Evolutionary conservation across 2,888 invertebrate species (phyloP).

Genomic region (Callyntrura guangdongensis): DNA sequence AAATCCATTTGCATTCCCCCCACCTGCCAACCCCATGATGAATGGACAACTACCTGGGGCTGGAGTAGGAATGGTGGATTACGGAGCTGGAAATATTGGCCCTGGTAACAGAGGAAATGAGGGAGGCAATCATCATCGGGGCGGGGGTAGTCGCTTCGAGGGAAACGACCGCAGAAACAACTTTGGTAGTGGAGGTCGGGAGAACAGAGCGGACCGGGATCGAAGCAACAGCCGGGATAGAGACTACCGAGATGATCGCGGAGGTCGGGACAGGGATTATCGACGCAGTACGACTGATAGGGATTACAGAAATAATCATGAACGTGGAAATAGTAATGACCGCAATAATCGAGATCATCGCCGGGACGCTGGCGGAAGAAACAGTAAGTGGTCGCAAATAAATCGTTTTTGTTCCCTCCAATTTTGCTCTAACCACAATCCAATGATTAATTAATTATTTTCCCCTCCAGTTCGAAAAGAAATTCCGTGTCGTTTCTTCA

Average conservation of each 20-base stretch:
- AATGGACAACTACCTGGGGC: constrained; percentile 33
- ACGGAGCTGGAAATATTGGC: background rate
- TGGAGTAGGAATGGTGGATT: constrained; percentile 29
- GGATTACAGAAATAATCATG: constrained; percentile 78
- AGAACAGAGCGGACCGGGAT: constrained; percentile 69
- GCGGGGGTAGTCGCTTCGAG: constrained; percentile 53
- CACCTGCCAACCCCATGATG: constrained; percentile 27
- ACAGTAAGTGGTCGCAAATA: constrained; percentile 86
- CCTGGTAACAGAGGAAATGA: constrained; percentile 5
- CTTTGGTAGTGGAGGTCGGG: constrained; percentile 66
- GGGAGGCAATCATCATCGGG: constrained; percentile 5
- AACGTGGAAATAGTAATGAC: constrained; percentile 83
- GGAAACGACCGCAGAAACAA: constrained; percentile 45
- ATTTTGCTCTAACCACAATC: background rate
- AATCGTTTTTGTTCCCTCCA: no score
- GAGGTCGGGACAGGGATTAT: constrained; percentile 72
- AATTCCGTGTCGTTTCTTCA: constrained; percentile 91
- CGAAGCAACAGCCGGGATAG: constrained; percentile 72
- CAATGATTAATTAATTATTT: constrained; percentile 27
- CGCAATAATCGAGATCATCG: constrained; percentile 64
- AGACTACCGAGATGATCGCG: constrained; percentile 86
- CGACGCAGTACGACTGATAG: constrained; percentile 63
- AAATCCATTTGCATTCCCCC: constrained; percentile 72
- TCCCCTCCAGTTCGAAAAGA: constrained; percentile 75
- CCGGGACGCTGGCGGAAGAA: constrained; percentile 87